Conservation (phyloP, 2,888 invertebrate species). For the Netelia virgata region DNA sequence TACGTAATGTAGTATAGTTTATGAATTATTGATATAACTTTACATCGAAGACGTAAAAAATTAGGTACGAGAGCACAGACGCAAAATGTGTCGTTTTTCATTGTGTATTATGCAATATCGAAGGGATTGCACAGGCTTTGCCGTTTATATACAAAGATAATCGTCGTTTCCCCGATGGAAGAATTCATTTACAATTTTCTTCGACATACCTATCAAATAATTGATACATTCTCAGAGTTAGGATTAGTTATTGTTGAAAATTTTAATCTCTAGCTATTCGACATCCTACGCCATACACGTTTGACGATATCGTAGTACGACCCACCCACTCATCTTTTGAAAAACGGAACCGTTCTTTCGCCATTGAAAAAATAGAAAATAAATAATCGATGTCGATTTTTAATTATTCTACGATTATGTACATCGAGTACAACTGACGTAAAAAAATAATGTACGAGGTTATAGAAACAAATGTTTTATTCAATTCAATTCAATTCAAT, state of each 20-base stretch:
- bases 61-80: neutral
- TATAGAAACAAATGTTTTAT: slow-evolving; percentile 62
- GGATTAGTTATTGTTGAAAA: no score
- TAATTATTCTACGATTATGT: slow-evolving; percentile 32
- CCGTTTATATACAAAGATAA: neutral
- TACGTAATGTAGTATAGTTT: neutral
- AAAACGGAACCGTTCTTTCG: neutral
- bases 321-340: neutral
- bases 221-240: neutral
- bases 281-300: neutral
- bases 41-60: slow-evolving; percentile 4
- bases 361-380: neutral
- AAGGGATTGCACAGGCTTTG: neutral
- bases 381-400: slow-evolving; percentile 15
- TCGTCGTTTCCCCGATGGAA: slow-evolving; percentile 30
- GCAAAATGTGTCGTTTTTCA: neutral
- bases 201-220: slow-evolving; percentile 4
- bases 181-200: slow-evolving; percentile 13
- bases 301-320: neutral
- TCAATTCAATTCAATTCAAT: slow-evolving; percentile 58
- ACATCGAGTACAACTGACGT: slow-evolving; percentile 64
- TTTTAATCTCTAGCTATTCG: neutral
- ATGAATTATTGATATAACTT: neutral
- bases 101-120: neutral
- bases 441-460: slow-evolving; percentile 68